phyloP scores from a whole-genome alignment of 2,888 invertebrate genomes.

The Phymatocera aterrima region DNA sequence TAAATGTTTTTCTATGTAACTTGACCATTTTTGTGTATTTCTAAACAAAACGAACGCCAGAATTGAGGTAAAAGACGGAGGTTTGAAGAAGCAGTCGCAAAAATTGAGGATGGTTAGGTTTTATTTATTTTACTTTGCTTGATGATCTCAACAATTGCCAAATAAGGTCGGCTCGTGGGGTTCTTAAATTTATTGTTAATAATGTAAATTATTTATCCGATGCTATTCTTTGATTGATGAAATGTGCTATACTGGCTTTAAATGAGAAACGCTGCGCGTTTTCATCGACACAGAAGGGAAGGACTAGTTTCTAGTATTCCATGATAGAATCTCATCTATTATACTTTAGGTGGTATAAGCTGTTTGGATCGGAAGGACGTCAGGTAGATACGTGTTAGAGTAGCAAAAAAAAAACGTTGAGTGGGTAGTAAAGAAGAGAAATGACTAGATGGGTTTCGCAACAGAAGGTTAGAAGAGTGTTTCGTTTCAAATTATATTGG shows the following conservation, averaged over 20 bases:
- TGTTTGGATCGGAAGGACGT: conserved; percentile 2
- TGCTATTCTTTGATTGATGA: no score
- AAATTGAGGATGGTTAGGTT: not conserved
- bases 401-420: conserved; percentile 1
- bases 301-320: not conserved
- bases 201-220: not conserved
- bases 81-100: not conserved
- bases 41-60: no score
- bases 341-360: not conserved
- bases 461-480: conserved; percentile 19
- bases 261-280: not conserved
- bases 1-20: no score
- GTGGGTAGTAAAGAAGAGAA: not conserved
- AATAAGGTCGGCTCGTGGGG: not conserved
- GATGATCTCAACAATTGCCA: not conserved
- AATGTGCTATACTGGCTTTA: not conserved
- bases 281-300: not conserved
- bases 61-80: not conserved
- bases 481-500: no score
- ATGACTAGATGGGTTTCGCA: not conserved
- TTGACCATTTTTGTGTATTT: no score
- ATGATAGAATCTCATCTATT: not conserved
- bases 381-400: conserved; percentile 37
- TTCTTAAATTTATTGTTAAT: not conserved
- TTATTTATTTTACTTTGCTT: not conserved